Conservation (phyloP, 2,888 invertebrate genomes). For the Crepidodera aurea region DNA sequence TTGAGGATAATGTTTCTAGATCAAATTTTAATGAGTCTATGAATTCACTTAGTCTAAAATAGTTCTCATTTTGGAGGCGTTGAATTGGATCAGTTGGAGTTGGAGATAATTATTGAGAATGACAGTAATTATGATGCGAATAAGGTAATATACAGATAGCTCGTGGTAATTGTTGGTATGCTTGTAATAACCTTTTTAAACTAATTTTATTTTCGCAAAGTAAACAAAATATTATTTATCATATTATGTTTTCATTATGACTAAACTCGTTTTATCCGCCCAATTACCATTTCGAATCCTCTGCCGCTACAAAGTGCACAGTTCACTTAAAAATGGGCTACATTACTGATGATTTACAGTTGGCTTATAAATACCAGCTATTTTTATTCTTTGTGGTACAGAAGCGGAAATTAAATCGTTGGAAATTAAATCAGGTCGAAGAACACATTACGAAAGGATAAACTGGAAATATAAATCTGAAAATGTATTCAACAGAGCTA, state of each 20-base stretch:
- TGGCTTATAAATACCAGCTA: conserved; percentile 2
- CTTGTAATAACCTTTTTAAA: neutral
- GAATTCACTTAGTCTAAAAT: no score
- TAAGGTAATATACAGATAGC: neutral
- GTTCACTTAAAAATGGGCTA: conserved; percentile 10
- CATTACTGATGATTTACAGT: conserved; percentile 10
- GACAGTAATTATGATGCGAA: no score
- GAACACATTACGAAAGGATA: conserved; percentile 23
- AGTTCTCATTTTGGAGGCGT: no score
- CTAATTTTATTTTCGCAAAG: neutral
- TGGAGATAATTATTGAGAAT: no score
- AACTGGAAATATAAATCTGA: conserved; percentile 19
- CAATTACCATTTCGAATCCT: neutral
- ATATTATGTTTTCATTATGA: neutral
- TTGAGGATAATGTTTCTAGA: no score
- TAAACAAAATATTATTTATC: neutral
- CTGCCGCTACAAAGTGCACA: neutral
- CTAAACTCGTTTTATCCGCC: neutral
- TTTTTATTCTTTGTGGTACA: conserved; percentile 14
- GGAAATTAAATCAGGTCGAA: conserved; percentile 27
- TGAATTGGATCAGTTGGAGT: no score
- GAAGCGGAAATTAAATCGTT: conserved; percentile 24
- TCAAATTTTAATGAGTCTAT: no score
- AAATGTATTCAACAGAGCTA: conserved; percentile 20
- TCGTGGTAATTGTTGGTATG: neutral